Evolutionary conservation across 2,888 invertebrate species (phyloP).

Genomic region (Dione juno): DNA sequence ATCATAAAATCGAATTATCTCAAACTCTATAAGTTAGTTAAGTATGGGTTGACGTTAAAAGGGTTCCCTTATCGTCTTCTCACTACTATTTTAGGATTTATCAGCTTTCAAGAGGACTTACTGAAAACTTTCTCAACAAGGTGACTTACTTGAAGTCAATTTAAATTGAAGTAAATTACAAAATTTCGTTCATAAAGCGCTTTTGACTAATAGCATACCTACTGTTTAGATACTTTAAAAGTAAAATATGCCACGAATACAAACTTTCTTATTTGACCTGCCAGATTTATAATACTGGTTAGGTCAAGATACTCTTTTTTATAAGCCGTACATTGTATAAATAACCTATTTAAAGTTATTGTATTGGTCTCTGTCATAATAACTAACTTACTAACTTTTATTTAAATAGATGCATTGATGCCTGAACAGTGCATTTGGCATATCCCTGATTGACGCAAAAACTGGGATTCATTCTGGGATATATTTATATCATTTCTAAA

Average conservation of each 20-base stretch:
- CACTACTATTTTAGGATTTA: constrained; percentile 5
- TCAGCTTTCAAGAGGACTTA: neutral
- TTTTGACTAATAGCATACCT: neutral
- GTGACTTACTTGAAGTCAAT: neutral
- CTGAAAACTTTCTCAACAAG: constrained; percentile 3
- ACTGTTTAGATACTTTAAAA: neutral
- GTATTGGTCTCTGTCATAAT: neutral
- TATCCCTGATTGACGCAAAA: no score
- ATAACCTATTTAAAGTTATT: neutral
- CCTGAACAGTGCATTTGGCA: neutral
- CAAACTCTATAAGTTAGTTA: constrained; percentile 4
- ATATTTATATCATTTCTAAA: neutral
- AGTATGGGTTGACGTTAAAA: constrained; percentile 8
- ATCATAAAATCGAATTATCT: constrained; percentile 8
- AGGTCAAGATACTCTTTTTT: constrained; percentile 8
- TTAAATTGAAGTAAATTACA: neutral
- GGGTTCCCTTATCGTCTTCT: neutral
- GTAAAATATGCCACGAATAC: constrained; percentile 5
- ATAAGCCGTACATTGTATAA: neutral
- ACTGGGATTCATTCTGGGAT: neutral
- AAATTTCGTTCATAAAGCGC: neutral
- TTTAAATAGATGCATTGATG: neutral
- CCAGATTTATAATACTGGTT: constrained; percentile 12
- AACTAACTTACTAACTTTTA: neutral
- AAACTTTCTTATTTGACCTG: constrained; percentile 19